Evolutionary conservation across 1,140 invertebrate species (phyloP), one percentile per base, ranked within the genome.

Genomic region (Polypedilum vanderplanki): DNA sequence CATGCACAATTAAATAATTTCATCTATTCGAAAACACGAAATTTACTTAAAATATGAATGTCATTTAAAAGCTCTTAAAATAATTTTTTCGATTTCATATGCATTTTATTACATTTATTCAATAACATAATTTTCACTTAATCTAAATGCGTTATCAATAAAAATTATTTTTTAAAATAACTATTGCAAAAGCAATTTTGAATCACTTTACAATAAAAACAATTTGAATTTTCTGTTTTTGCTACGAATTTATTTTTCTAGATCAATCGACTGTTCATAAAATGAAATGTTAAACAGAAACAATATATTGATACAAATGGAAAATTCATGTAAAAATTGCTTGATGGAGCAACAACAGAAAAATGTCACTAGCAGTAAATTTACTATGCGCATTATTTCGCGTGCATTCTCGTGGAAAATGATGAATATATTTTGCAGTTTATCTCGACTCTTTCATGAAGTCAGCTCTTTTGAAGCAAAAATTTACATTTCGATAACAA

Each of bases 301-400:
- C 46, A 57, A 57, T 57, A 33, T 33, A 33, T 33, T 33, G 24
- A 12, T 12, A 57, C 3, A 57, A 57, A 57, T 57, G 46, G 46
- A 57, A 57, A 57, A 57, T 57, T 57, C 46, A n/a, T 57, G 46
- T 57, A n/a, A n/a, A 1, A 4, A 57, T n/a, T 57, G 12, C 15
- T 57, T 12, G 46, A n/a, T 57, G 46, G 15, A n/a, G 46, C 12
- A 57, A 12, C 46, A 57, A 12, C n/a, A n/a, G 12, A 57, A 57
- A 57, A 57, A 57, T 57, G 46, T 57, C 46, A 57, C 12, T 57
- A 4, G 46, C 46, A 57, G 46, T 57, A 57, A 57, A 57, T 57
- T 57, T 12, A 57, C 46, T 12, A n/a, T 57, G 9, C 12, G n/a
- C 46, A 57, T n/a, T n/a, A 57, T 57, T 57, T 57, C 46, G n/a